Conservation (phyloP, 2,888 invertebrate genomes). For the Drosophila nr. medialis region DNA sequence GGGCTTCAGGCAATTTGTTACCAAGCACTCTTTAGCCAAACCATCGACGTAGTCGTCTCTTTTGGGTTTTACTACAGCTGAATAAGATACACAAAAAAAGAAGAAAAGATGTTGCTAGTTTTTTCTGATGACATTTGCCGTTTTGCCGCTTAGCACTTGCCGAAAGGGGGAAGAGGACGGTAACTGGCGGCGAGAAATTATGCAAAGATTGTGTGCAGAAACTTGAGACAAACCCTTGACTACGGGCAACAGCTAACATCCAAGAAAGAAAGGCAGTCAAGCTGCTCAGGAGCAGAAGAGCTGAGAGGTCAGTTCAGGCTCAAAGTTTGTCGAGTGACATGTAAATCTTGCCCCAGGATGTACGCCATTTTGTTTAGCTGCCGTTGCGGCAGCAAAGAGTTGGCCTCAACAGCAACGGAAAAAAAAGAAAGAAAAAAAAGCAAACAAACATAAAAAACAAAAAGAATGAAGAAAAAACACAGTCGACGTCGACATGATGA, state of each 20-base stretch:
- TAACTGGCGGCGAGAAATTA: slow-evolving; percentile 54
- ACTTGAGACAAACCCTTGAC: slow-evolving; percentile 47
- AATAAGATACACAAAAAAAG: slow-evolving; percentile 28
- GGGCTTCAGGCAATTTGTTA: slow-evolving; percentile 47
- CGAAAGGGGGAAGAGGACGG: neutral
- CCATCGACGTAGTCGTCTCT: slow-evolving; percentile 14
- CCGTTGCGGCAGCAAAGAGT: slow-evolving; percentile 54
- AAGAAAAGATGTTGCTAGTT: slow-evolving; percentile 40
- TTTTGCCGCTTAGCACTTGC: slow-evolving; percentile 45
- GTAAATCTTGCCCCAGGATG: slow-evolving; percentile 77
- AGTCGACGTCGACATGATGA: slow-evolving; percentile 51
- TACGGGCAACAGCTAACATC: slow-evolving; percentile 26
- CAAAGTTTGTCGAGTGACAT: slow-evolving; percentile 74
- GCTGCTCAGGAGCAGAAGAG: slow-evolving; percentile 34
- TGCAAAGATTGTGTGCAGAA: slow-evolving; percentile 77
- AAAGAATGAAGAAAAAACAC: slow-evolving; percentile 9
- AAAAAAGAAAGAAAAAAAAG: slow-evolving; percentile 2
- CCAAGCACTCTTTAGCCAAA: slow-evolving; percentile 25
- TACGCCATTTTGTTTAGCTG: slow-evolving; percentile 60
- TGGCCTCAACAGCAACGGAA: slow-evolving; percentile 28
- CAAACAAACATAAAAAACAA: slow-evolving; percentile 1
- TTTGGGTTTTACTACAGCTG: slow-evolving; percentile 18
- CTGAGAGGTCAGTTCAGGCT: slow-evolving; percentile 55
- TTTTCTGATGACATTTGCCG: slow-evolving; percentile 66
- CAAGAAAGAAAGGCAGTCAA: slow-evolving; percentile 41